A percentile compares a stretch with the other conserved stretches of the same genome.
phyloP scores from a whole-genome alignment of 1,140 invertebrate species.

The Drepana arcuata region DNA sequence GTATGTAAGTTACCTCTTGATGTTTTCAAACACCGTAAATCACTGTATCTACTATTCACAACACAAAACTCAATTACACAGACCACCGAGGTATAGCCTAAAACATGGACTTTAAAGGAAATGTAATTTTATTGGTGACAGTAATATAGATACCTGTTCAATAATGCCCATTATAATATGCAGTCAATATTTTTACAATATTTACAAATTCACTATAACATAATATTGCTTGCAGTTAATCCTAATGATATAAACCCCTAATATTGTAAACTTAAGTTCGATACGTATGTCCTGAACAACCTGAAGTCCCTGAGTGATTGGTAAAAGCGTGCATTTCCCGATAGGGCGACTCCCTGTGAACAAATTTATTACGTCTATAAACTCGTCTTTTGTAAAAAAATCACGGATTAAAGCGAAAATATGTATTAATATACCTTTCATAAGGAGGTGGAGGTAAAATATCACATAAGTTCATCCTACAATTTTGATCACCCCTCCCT shows the following conservation, averaged over 20 bases:
- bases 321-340: conserved; percentile 51
- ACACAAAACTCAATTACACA: too few species aligned
- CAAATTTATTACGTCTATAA: too few species aligned
- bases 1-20: too few species aligned
- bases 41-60: too few species aligned
- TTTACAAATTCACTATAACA: conserved; percentile 32
- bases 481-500: conserved; percentile 50
- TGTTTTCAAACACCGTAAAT: too few species aligned
- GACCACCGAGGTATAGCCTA: too few species aligned
- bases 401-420: neutral
- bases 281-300: conserved; percentile 58
- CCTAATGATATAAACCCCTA: conserved; percentile 56
- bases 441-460: conserved; percentile 63
- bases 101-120: too few species aligned
- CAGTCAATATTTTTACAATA: conserved; percentile 40
- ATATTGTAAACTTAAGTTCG: conserved; percentile 51
- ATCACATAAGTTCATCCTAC: conserved; percentile 62
- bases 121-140: too few species aligned
- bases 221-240: conserved; percentile 62
- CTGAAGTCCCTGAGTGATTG: conserved; percentile 57
- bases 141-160: too few species aligned
- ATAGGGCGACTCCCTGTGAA: conserved; percentile 55
- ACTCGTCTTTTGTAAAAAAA: conserved; percentile 3
- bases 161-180: conserved; percentile 26
- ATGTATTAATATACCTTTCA: conserved; percentile 35